Evolutionary conservation across 2,888 invertebrate species (phyloP).

Genomic region (Ditula angustiorana): DNA sequence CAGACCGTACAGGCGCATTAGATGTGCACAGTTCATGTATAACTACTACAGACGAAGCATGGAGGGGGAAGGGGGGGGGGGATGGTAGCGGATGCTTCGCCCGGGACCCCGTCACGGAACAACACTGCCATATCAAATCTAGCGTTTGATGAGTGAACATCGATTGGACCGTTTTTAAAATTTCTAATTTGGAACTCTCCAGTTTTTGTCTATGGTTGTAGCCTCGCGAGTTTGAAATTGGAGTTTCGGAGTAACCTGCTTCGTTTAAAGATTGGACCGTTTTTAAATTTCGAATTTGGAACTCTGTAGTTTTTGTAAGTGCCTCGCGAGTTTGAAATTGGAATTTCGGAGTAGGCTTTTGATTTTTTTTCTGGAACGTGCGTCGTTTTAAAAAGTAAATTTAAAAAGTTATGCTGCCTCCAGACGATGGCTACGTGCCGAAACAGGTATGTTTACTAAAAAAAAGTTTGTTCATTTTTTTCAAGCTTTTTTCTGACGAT

Average conservation of each 20-base stretch:
- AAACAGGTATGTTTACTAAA: not conserved
- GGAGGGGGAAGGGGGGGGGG: not conserved
- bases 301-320: too few species aligned
- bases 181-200: not conserved
- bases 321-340: not conserved
- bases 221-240: not conserved
- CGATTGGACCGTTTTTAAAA: not conserved
- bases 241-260: too few species aligned
- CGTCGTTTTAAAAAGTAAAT: too few species aligned
- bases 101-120: too few species aligned
- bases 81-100: not conserved
- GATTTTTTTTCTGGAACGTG: too few species aligned
- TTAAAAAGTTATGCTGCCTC: not conserved
- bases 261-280: too few species aligned
- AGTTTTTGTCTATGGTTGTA: too few species aligned
- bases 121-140: not conserved
- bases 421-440: not conserved
- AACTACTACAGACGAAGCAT: too few species aligned
- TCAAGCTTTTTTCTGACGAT: too few species aligned
- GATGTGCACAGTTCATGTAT: too few species aligned
- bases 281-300: not conserved
- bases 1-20: too few species aligned
- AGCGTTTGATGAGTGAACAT: not conserved
- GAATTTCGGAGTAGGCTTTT: too few species aligned
- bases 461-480: not conserved